Evolutionary conservation across 2,888 invertebrate species (phyloP), one percentile per base, ranked within the genome.

Genomic region (Lasioglossum pauxillum): DNA sequence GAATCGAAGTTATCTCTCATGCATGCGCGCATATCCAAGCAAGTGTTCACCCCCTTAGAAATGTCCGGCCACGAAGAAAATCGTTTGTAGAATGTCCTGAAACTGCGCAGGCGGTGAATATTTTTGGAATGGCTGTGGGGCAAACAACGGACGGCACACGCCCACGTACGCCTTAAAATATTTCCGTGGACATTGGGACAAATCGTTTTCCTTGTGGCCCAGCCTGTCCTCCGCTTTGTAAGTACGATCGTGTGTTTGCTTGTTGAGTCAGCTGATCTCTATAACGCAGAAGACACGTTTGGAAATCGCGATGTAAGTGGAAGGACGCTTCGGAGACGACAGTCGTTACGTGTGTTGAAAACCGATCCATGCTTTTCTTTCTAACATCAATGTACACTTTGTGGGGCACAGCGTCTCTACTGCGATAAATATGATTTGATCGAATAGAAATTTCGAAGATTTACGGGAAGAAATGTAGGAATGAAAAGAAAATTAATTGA

Each of bases 91-190:
- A 71, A 38, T 23, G 41, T 14, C 53, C 53, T 12, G 53, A 5
- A 35, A n/a, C 31, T 35, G 35, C 53, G 38, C 31, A 53, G 75
- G 75, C 49, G 57, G 49, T 1, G 23, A 38, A 53, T 57, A n/a
- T n/a, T 81, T 77, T 49, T 31, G 57, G 69, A 31, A 53, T 7
- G 27, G 23, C 19, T 31, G 19, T 31, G 19, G 31, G n/a, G 35
- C 44, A 44, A 44, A 23, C 53, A 80, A 64, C 31, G 67, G 27
- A 27, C 60, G 60, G 27, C 27, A 57, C 23, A 46, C 35, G 46
- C 35, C 19, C 46, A 38, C 60, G 64, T 31, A 12, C 74, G n/a
- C n/a, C 53, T 75, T 75, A 38, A 75, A 38, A 75, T 75, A 75
- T 75, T 53, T n/a, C 53, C 74, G 53, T 7, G 74, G 74, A 49